Evolutionary conservation across 2,113 vertebrate species (phyloP).

Genomic region (Oreocharis arfaki): DNA sequence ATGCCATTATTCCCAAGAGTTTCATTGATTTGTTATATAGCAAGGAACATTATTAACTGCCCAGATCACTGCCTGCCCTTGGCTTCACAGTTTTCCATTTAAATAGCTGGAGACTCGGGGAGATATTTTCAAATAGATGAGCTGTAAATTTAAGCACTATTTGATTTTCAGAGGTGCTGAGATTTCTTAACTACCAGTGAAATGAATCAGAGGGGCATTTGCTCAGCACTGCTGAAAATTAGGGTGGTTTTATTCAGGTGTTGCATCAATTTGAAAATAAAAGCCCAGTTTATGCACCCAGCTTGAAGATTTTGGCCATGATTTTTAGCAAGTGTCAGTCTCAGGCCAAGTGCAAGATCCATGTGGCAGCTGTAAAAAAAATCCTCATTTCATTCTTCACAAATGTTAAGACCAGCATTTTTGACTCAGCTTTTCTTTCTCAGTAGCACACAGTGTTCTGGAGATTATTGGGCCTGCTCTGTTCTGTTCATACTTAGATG

Average conservation of each 20-base stretch:
- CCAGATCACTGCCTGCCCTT: neutral
- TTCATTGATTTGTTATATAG: neutral
- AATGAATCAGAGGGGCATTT: neutral
- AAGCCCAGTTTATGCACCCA: neutral
- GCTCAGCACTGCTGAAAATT: neutral
- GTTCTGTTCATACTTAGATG: neutral
- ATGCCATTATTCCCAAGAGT: neutral
- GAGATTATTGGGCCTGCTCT: neutral
- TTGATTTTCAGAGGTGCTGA: constrained; percentile 12
- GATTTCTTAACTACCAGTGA: neutral
- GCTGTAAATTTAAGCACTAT: neutral
- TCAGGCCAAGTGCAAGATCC: neutral
- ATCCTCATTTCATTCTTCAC: neutral
- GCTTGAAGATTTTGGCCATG: neutral
- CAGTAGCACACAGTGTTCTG: neutral
- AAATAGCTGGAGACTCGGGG: neutral
- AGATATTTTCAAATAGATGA: neutral
- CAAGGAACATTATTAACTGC: constrained; percentile 16
- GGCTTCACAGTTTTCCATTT: neutral
- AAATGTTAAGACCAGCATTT: neutral
- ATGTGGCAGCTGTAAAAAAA: neutral
- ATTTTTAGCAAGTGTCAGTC: neutral
- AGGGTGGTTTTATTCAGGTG: neutral
- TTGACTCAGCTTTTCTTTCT: constrained; percentile 18
- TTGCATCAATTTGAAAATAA: neutral